phyloP scores from a whole-genome alignment of 2,797 vertebrate genomes.

The Poeciliopsis infans region DNA sequence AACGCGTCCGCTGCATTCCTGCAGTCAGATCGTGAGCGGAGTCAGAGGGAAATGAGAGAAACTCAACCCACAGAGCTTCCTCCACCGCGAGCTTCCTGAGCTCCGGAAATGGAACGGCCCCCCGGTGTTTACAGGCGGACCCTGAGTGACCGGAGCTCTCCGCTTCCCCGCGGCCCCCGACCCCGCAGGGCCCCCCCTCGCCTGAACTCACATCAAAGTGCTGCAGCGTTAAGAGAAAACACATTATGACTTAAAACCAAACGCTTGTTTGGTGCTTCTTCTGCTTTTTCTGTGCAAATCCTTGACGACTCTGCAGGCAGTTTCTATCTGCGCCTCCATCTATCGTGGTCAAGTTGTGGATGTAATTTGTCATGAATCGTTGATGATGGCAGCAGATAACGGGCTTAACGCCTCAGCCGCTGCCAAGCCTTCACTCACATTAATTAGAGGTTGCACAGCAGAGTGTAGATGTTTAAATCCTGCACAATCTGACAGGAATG shows the following conservation, averaged over 20 bases:
- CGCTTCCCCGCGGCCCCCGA: slow-evolving; percentile 47
- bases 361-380: slow-evolving; percentile 72
- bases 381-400: slow-evolving; percentile 67
- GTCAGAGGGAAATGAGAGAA: slow-evolving; percentile 79
- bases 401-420: slow-evolving; percentile 51
- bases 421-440: slow-evolving; percentile 54
- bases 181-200: slow-evolving; percentile 11
- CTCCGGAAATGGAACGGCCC: slow-evolving; percentile 73
- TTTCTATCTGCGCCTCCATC: slow-evolving; percentile 57
- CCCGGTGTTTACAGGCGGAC: slow-evolving; percentile 54
- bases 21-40: slow-evolving; percentile 67
- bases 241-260: slow-evolving; percentile 36
- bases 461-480: slow-evolving; percentile 30
- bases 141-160: slow-evolving; percentile 56
- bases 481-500: slow-evolving; percentile 27
- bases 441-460: slow-evolving; percentile 37
- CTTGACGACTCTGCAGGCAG: slow-evolving; percentile 12
- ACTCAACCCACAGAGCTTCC: slow-evolving; percentile 68
- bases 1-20: slow-evolving; percentile 69
- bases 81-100: slow-evolving; percentile 68
- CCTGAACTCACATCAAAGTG: slow-evolving; percentile 63
- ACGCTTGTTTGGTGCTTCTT: not conserved
- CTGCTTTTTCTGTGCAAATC: slow-evolving; percentile 9
- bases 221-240: slow-evolving; percentile 61
- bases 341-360: slow-evolving; percentile 55